phyloP scores from a whole-genome alignment of 2,888 invertebrate genomes.

The Homarus gammarus region DNA sequence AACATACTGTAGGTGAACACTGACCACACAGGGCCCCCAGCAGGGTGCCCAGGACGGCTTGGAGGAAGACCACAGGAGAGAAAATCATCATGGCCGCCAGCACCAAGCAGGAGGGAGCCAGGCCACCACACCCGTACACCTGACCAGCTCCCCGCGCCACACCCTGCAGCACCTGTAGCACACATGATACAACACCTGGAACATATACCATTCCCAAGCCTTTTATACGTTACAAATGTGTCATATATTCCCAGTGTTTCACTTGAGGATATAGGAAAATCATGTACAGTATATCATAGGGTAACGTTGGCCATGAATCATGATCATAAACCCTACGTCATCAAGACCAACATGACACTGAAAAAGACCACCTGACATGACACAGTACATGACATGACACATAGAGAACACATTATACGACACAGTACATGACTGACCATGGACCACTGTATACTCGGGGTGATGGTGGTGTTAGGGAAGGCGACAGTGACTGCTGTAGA shows the following conservation, averaged over 20 bases:
- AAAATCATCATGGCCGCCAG: conserved; percentile 62
- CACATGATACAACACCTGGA: background rate
- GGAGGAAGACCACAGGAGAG: conserved; percentile 53
- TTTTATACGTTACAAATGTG: no score
- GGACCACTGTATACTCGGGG: conserved; percentile 36
- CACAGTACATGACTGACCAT: conserved; percentile 41
- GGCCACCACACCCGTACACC: conserved; percentile 49
- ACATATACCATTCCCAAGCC: background rate
- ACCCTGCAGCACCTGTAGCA: conserved; percentile 58
- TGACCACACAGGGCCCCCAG: conserved; percentile 51
- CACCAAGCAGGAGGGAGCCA: conserved; percentile 45
- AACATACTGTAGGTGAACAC: background rate
- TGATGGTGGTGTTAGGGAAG: background rate
- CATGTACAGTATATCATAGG: no score
- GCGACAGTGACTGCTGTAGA: background rate
- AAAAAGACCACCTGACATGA: no score
- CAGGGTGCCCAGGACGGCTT: conserved; percentile 41
- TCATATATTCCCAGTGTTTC: no score
- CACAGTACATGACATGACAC: background rate
- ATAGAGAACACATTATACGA: background rate
- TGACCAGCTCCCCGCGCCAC: conserved; percentile 63
- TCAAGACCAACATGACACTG: no score
- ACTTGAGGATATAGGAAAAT: background rate
- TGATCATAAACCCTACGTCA: no score
- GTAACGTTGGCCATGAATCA: background rate